Evolutionary conservation across 2,113 vertebrate species (phyloP).

Genomic region (Lepisosteus oculatus): DNA sequence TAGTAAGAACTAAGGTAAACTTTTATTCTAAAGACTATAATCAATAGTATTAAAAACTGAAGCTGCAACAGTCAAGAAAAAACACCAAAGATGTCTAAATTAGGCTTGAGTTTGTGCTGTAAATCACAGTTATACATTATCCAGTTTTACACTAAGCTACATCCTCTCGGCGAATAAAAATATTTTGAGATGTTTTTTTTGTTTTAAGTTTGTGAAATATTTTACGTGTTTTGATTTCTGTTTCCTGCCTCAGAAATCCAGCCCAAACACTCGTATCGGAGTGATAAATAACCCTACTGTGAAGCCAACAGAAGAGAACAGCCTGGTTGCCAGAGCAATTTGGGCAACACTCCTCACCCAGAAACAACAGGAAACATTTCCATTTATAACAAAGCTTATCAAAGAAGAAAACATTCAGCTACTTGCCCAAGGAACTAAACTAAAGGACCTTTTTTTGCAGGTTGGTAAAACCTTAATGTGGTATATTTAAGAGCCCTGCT

Average conservation of each 20-base stretch:
- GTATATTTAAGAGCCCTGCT: too few relatives aligned
- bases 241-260: slow-evolving; percentile 70
- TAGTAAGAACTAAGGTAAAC: too few relatives aligned
- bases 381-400: slow-evolving; percentile 76
- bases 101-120: too few relatives aligned
- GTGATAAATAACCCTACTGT: slow-evolving; percentile 84
- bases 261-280: slow-evolving; percentile 75
- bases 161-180: too few relatives aligned
- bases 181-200: neutral
- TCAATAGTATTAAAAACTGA: too few relatives aligned
- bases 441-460: slow-evolving; percentile 71
- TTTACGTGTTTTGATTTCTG: slow-evolving; percentile 11
- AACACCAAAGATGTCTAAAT: too few relatives aligned
- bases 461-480: slow-evolving; percentile 56
- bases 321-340: slow-evolving; percentile 79
- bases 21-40: too few relatives aligned
- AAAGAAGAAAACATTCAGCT: slow-evolving; percentile 78
- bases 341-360: slow-evolving; percentile 86
- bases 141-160: too few relatives aligned
- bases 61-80: too few relatives aligned
- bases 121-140: too few relatives aligned
- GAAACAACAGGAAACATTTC: slow-evolving; percentile 68
- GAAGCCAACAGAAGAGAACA: slow-evolving; percentile 82
- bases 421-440: slow-evolving; percentile 78
- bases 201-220: neutral